Evolutionary conservation across 1,140 invertebrate species (phyloP).

Genomic region (Tetramorium simillimum): DNA sequence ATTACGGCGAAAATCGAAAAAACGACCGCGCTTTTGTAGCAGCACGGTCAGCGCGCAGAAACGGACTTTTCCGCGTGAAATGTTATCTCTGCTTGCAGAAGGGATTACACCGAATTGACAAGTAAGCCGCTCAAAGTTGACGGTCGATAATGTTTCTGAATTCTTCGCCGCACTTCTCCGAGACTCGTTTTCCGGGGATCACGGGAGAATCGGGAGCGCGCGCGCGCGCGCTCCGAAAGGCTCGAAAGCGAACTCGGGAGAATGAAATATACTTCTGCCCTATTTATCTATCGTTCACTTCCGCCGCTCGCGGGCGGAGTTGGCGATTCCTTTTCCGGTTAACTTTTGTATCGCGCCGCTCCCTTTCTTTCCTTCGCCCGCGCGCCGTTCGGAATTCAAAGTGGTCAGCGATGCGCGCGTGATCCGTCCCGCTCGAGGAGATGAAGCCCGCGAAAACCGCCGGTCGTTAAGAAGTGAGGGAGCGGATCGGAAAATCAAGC

Average conservation of each 20-base stretch:
- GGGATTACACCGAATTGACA: slow-evolving; percentile 19
- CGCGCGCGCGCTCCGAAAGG: not conserved
- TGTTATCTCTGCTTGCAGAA: not conserved
- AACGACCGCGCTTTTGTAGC: not conserved
- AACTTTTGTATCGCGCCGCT: slow-evolving; percentile 21
- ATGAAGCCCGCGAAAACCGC: slow-evolving; percentile 33
- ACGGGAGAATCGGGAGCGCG: not conserved
- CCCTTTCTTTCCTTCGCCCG: not conserved
- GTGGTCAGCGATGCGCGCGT: slow-evolving; percentile 50
- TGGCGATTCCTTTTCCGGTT: slow-evolving; percentile 16
- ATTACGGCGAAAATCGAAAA: not conserved
- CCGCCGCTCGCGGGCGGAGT: slow-evolving; percentile 24
- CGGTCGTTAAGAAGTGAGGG: slow-evolving; percentile 24
- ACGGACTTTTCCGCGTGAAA: not conserved
- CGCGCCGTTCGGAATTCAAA: slow-evolving; percentile 33
- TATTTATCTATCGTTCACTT: slow-evolving; percentile 45
- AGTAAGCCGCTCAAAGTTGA: slow-evolving; percentile 10
- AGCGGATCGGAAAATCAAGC: slow-evolving; percentile 53
- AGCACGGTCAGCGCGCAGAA: not conserved
- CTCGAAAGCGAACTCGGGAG: not conserved
- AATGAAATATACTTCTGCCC: slow-evolving; percentile 5
- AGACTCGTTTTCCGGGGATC: not conserved
- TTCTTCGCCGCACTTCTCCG: slow-evolving; percentile 8
- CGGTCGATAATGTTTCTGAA: not conserved
- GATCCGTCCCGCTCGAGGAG: slow-evolving; percentile 16